A percentile compares a stretch with the other conserved stretches of the same genome.
phyloP scores from a whole-genome alignment of 1,140 invertebrate genomes.

The Drosophila littoralis region DNA sequence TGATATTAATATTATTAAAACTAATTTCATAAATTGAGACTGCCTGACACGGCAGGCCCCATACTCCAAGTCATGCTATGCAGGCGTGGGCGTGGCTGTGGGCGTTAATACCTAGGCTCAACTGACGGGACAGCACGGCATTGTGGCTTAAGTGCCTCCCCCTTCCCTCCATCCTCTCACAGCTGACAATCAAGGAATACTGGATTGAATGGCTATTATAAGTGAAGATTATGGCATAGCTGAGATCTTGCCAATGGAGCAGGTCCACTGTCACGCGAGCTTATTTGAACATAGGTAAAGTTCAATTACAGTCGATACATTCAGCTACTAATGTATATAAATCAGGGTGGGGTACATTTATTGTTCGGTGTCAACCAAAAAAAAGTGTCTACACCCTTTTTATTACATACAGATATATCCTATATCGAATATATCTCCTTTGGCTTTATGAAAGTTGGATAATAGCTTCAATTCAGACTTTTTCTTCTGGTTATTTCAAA shows the following conservation, averaged over 20 bases:
- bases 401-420: too few species aligned
- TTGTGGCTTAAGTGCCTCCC: too few species aligned
- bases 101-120: slow-evolving; percentile 6
- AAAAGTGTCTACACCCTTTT: too few species aligned
- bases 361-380: too few species aligned
- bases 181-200: neutral
- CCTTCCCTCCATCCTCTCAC: neutral
- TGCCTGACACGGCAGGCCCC: slow-evolving; percentile 5
- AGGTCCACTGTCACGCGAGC: neutral
- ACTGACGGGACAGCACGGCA: neutral
- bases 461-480: too few species aligned
- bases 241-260: neutral
- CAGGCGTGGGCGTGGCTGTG: neutral
- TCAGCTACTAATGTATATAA: too few species aligned
- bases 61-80: neutral
- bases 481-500: too few species aligned
- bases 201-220: slow-evolving; percentile 8
- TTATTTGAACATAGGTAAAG: too few species aligned
- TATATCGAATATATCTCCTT: too few species aligned
- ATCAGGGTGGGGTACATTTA: too few species aligned
- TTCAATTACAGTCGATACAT: too few species aligned
- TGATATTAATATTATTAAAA: slow-evolving; percentile 78
- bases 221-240: slow-evolving; percentile 8
- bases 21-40: slow-evolving; percentile 72
- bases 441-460: too few species aligned